Conservation (phyloP, 2,113 vertebrate species). For the Fregetta grallaria region DNA sequence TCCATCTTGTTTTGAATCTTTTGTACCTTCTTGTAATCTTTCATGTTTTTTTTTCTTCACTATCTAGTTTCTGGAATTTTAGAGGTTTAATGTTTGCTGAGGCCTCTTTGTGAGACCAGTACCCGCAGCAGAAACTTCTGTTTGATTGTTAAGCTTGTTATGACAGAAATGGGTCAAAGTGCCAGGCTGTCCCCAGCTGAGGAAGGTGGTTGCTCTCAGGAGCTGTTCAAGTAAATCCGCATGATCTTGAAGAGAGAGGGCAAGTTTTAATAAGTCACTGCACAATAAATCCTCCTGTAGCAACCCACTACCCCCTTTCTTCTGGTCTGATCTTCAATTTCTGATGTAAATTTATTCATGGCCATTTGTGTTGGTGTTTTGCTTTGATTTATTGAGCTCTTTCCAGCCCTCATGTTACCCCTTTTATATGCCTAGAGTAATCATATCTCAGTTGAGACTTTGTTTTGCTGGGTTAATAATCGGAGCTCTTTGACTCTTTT, state of each 20-base stretch:
- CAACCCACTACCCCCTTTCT: background rate
- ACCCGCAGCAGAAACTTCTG: background rate
- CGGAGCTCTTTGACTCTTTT: background rate
- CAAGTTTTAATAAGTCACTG: background rate
- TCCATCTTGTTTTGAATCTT: background rate
- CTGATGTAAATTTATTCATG: constrained; percentile 9
- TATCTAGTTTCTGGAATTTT: background rate
- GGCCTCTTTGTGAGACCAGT: background rate
- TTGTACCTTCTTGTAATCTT: background rate
- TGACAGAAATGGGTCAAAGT: background rate
- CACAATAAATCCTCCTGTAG: background rate
- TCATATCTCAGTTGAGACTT: background rate
- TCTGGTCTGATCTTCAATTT: background rate
- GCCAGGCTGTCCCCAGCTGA: background rate
- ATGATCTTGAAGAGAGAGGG: background rate
- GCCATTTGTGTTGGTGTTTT: background rate
- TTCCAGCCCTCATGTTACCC: background rate
- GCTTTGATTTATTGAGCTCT: background rate
- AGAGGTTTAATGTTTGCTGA: background rate
- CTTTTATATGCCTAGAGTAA: background rate
- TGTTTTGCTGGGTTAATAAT: background rate
- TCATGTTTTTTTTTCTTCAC: background rate
- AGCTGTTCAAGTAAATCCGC: background rate
- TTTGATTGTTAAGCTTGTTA: background rate
- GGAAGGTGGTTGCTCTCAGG: background rate